Base-by-base conservation (phyloP, 1,140 invertebrate genomes). In the Drosophila neocordata region DNA sequence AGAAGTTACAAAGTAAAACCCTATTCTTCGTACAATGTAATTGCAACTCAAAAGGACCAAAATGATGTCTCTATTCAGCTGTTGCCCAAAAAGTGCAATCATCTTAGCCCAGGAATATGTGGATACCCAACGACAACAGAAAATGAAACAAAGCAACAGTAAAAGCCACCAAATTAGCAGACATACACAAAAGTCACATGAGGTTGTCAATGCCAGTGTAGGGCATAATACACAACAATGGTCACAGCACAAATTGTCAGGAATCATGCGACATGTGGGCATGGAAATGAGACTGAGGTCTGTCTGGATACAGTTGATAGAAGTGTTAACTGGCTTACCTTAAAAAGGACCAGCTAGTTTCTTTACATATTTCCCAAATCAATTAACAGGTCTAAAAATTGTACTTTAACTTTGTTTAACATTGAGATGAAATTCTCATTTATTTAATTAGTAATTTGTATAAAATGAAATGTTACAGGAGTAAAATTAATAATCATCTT, bases 91-190 rank as follows among this genome's bases (percentile, higher is more conserved):
- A 51, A 31, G 4, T 31, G 27, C 53, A 77, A 57, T 65, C 31
- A 38, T 52, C 64, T 52, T 57, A 62, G 27, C 13, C 55, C 38
- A 69, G 18, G 6, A 44, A 44, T 44, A 44, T 7, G 38, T 15
- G n/a, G 6, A 13, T 13, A 6, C n/a, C 13, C 15, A 31, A 44
- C 13, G 41, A 18, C 15, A 11, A 20, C 15, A 48, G 4, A 1
- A 44, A 11, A 9, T 12, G 34, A 38, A 58, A 44, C 73, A 77
- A 37, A 27, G 60, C n/a, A n/a, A 41, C 79, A 88, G 76, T 83
- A 88, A 82, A 83, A 73, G 79, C 83, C 79, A 68, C 72, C 83
- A 87, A 88, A 83, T 88, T 88, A 88, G 82, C 82, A 78, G 83
- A 64, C 55, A 70, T 63, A 83, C 78, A 82, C 62, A 87, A 65